Conservation (phyloP, 2,888 invertebrate species). For the Eilema caniola region DNA sequence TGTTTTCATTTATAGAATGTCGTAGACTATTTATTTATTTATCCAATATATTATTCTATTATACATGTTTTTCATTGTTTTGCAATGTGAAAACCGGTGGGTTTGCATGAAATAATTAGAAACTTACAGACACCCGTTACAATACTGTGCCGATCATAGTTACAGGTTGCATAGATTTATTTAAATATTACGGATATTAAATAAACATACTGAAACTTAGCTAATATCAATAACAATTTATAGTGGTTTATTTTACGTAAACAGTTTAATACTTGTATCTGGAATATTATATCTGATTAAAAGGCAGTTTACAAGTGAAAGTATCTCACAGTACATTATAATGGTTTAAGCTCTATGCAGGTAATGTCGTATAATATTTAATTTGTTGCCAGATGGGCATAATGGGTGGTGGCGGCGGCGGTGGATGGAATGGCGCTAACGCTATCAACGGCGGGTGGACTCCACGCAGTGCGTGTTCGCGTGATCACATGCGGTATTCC, state of each 20-base stretch:
- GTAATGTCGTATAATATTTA: neutral
- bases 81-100: too few relatives aligned
- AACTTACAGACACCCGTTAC: too few relatives aligned
- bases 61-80: too few relatives aligned
- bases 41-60: too few relatives aligned
- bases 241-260: too few relatives aligned
- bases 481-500: constrained; percentile 76
- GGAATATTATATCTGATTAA: neutral
- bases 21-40: too few relatives aligned
- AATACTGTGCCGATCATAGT: too few relatives aligned
- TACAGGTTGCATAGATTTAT: too few relatives aligned
- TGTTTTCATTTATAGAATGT: constrained; percentile 6
- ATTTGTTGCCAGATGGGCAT: constrained; percentile 67
- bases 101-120: too few relatives aligned
- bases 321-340: neutral
- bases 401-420: constrained; percentile 65
- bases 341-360: neutral
- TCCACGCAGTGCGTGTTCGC: constrained; percentile 70
- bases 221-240: too few relatives aligned
- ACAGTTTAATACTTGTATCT: neutral
- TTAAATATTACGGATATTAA: too few relatives aligned
- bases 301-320: neutral
- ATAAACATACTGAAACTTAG: too few relatives aligned
- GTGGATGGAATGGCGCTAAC: constrained; percentile 70
- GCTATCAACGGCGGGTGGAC: constrained; percentile 68